These are phyloP conservation scores for Hylia prasina DNA, from an alignment of 2,113 vertebrate species.

Conservation along the genomic window DNA sequence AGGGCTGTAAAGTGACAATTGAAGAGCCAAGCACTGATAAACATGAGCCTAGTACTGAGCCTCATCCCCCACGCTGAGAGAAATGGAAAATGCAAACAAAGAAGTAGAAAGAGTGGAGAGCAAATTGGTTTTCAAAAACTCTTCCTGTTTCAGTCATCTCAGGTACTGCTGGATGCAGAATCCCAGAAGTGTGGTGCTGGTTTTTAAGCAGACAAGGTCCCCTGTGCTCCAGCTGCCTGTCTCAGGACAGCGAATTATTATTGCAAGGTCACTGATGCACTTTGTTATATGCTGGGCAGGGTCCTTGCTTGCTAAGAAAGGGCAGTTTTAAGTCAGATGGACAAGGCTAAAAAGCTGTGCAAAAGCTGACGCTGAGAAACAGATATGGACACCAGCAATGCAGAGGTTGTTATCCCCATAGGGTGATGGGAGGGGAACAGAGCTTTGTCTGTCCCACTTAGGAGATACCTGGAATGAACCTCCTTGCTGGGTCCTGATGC, in stretches of 20 bases:
- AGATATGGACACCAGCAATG: neutral
- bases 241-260: slow-evolving; percentile 7
- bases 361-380: neutral
- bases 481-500: neutral
- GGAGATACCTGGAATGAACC: fast-evolving
- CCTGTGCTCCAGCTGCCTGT: neutral
- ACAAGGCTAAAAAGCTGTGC: neutral
- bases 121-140: slow-evolving; percentile 33
- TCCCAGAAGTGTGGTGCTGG: neutral
- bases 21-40: neutral
- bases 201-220: slow-evolving; percentile 12
- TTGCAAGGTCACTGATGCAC: neutral
- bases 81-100: slow-evolving; percentile 52
- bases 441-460: neutral
- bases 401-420: neutral
- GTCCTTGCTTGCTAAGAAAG: neutral
- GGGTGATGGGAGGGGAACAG: neutral
- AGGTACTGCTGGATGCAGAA: neutral
- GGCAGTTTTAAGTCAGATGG: neutral
- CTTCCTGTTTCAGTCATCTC: slow-evolving; percentile 14
- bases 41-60: neutral
- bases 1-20: neutral
- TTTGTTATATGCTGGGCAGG: neutral
- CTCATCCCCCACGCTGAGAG: neutral
- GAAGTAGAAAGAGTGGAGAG: neutral